Percentiles rank a stretch among this genome's conserved stretches.
phyloP scores from a whole-genome alignment of 2,797 vertebrate species.

The Petrocephalus sullivani region DNA sequence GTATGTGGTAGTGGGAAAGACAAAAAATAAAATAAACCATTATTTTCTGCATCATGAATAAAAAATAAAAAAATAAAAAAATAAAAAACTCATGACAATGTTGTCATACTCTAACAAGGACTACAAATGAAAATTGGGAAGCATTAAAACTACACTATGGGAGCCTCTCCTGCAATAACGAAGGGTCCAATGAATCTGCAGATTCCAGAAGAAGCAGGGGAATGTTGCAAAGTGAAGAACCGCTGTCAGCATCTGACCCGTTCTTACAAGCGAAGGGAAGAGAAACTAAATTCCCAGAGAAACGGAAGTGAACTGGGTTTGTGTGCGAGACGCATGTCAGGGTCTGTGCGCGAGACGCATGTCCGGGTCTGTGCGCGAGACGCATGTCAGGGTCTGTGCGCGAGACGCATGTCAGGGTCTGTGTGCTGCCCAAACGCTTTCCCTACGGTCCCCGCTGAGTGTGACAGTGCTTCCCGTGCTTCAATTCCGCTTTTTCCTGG shows the following conservation, averaged over 20 bases:
- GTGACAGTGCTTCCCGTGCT: not conserved
- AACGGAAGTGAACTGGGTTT: not conserved
- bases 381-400: not conserved
- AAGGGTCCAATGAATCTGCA: not conserved
- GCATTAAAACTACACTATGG: not conserved
- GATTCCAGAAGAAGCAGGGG: not conserved
- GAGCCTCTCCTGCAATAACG: not conserved
- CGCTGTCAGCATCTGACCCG: not conserved
- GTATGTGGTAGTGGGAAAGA: too few species aligned
- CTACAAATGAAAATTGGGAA: not conserved
- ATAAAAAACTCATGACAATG: too few species aligned
- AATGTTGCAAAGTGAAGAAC: not conserved
- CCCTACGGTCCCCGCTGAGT: not conserved
- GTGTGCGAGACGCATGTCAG: not conserved
- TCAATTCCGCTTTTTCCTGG: too few species aligned
- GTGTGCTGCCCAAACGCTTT: not conserved
- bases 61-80: too few species aligned
- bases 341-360: not conserved
- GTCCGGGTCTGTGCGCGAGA: not conserved
- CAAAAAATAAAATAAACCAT: too few species aligned
- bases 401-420: too few species aligned
- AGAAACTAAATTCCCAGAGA: not conserved
- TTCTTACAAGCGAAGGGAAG: not conserved
- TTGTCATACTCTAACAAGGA: not conserved
- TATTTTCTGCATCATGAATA: too few species aligned